phyloP scores from a whole-genome alignment of 92 coral and sea anemone species.

The Bergia puertoricense region DNA sequence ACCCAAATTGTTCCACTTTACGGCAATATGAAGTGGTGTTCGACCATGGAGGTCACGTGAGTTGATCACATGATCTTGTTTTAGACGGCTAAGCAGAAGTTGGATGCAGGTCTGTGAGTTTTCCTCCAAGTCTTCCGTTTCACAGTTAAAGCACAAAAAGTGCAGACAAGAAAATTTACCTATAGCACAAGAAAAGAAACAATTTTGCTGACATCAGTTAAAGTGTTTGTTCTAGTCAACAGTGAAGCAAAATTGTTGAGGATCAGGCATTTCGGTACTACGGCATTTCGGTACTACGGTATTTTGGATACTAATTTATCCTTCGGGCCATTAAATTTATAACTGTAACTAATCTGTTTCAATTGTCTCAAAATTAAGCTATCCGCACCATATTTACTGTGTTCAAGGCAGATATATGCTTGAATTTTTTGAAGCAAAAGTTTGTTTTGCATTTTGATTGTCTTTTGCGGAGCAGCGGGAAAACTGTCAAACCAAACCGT shows the following conservation, averaged over 20 bases:
- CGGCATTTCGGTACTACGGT: not conserved
- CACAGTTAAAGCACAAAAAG: constrained; percentile 49
- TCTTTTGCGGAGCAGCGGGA: not conserved
- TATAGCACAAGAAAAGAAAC: constrained; percentile 25
- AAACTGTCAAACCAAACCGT: not conserved
- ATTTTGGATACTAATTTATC: no score
- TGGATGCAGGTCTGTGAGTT: constrained; percentile 28
- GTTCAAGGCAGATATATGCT: no score
- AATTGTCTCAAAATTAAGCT: no score
- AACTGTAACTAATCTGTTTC: no score
- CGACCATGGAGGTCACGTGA: constrained; percentile 76
- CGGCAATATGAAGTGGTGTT: constrained; percentile 83
- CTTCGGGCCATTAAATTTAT: not conserved
- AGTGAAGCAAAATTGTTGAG: not conserved
- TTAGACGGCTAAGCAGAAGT: constrained; percentile 39
- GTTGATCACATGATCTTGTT: constrained; percentile 51
- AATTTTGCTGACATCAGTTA: no score
- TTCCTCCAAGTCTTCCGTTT: constrained; percentile 31
- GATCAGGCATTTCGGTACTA: not conserved
- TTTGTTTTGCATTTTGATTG: not conserved
- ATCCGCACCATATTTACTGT: no score
- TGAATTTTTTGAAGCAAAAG: no score
- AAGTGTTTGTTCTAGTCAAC: not conserved
- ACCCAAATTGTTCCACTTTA: constrained; percentile 54
- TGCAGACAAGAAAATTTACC: constrained; percentile 81